Conservation (phyloP, 2,888 invertebrate genomes). For the Cynaeus angustus region DNA sequence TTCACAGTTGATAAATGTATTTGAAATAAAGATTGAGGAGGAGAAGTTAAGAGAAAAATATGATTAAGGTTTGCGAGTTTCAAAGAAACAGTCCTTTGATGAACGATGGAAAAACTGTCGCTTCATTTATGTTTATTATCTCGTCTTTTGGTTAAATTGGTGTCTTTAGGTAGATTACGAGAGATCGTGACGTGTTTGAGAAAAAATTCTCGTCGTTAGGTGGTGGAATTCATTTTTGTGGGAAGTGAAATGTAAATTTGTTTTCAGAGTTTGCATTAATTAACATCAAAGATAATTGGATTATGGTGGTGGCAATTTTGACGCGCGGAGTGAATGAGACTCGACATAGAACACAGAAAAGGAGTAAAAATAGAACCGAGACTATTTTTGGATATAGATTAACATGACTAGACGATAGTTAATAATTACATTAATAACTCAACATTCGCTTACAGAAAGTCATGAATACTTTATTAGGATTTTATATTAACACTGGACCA, state of each 20-base stretch:
- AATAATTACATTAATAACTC: too few relatives aligned
- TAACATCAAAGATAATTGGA: slow-evolving; percentile 24
- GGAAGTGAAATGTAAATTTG: slow-evolving; percentile 7
- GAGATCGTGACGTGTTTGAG: background rate
- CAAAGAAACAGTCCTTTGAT: slow-evolving; percentile 33
- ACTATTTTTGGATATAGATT: background rate
- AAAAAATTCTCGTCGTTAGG: background rate
- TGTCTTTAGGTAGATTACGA: slow-evolving; percentile 25
- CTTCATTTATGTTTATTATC: slow-evolving; percentile 41
- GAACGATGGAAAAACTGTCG: slow-evolving; percentile 33
- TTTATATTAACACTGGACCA: too few relatives aligned
- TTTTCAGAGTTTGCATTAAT: slow-evolving; percentile 5
- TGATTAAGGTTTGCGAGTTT: slow-evolving; percentile 24
- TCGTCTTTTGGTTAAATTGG: slow-evolving; percentile 30
- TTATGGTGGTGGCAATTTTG: slow-evolving; percentile 3
- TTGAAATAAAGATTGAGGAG: slow-evolving; percentile 22
- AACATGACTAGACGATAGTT: background rate
- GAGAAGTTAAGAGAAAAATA: slow-evolving; percentile 40
- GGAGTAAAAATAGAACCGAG: background rate
- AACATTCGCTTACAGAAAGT: too few relatives aligned
- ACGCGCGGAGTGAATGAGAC: background rate
- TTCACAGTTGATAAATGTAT: slow-evolving; percentile 19
- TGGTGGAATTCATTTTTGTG: background rate
- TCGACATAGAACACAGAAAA: too few relatives aligned
- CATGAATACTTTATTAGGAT: too few relatives aligned